Evolutionary conservation across 2,888 invertebrate genomes (phyloP).

Genomic region (Carterocephalus palaemon): DNA sequence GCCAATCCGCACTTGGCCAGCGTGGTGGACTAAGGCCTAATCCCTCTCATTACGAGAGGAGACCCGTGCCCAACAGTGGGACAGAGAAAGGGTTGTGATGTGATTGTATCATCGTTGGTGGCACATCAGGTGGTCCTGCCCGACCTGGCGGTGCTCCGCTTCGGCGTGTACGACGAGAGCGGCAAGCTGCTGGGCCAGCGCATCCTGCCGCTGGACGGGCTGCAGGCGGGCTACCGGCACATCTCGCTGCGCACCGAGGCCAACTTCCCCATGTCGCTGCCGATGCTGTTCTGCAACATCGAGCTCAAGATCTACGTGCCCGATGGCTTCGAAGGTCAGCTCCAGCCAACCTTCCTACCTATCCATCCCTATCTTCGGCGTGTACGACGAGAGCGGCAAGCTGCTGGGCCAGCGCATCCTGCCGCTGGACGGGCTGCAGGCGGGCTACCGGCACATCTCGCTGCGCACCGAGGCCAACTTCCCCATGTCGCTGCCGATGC

Average conservation of each 20-base stretch:
- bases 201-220: slow-evolving; percentile 97
- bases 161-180: slow-evolving; percentile 99
- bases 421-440: slow-evolving; percentile 97
- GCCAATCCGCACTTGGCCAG: too few species aligned
- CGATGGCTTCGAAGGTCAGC: slow-evolving; percentile 95
- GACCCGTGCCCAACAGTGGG: too few species aligned
- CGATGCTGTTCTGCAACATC: slow-evolving; percentile 99
- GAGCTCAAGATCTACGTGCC: slow-evolving; percentile 99
- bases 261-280: slow-evolving; percentile 98
- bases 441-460: slow-evolving; percentile 98
- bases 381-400: slow-evolving; percentile 98
- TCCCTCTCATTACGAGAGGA: too few species aligned
- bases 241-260: slow-evolving; percentile 98
- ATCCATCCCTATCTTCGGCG: slow-evolving; percentile 97
- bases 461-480: slow-evolving; percentile 99
- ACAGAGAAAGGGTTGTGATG: too few species aligned
- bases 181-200: slow-evolving; percentile 97
- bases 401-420: slow-evolving; percentile 98
- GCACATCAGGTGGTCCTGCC: slow-evolving; percentile 91
- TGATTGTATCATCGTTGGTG: not conserved
- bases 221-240: slow-evolving; percentile 98
- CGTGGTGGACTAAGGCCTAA: too few species aligned
- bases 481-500: slow-evolving; percentile 98
- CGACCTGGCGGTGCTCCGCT: slow-evolving; percentile 96
- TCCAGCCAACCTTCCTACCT: slow-evolving; percentile 82